Evolutionary conservation across 2,888 invertebrate genomes (phyloP).

Genomic region (Macaria liturata): DNA sequence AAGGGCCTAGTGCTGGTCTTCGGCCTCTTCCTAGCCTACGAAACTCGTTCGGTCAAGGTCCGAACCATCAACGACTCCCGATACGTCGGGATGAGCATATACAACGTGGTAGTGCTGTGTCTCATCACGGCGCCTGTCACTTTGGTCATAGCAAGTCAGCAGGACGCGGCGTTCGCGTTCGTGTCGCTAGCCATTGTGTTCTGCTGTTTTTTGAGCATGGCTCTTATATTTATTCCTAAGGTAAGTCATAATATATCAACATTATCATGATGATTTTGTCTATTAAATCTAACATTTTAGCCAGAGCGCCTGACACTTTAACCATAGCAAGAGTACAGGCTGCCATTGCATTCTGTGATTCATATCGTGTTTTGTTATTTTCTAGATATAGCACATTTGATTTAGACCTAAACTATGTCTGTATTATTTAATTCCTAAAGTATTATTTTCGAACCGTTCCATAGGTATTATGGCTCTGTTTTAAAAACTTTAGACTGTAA

Average conservation of each 20-base stretch:
- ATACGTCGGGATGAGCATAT: constrained; percentile 99
- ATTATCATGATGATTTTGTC: no score
- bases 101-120: constrained; percentile 99
- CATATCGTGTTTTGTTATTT: no score
- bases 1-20: constrained; percentile 98
- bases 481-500: no score
- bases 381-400: no score
- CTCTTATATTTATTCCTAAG: constrained; percentile 99
- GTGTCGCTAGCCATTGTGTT: constrained; percentile 98
- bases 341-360: no score
- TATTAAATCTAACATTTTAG: no score
- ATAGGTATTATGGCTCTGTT: no score
- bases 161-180: constrained; percentile 98
- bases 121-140: constrained; percentile 99
- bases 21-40: constrained; percentile 98
- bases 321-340: no score
- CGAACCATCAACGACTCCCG: constrained; percentile 99
- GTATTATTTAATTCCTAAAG: no score
- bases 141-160: constrained; percentile 98
- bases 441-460: no score
- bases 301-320: no score
- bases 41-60: constrained; percentile 98
- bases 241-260: constrained; percentile 67
- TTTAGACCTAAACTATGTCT: no score
- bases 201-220: constrained; percentile 99